Conservation (phyloP, 2,113 vertebrate species). For the Podiceps cristatus region DNA sequence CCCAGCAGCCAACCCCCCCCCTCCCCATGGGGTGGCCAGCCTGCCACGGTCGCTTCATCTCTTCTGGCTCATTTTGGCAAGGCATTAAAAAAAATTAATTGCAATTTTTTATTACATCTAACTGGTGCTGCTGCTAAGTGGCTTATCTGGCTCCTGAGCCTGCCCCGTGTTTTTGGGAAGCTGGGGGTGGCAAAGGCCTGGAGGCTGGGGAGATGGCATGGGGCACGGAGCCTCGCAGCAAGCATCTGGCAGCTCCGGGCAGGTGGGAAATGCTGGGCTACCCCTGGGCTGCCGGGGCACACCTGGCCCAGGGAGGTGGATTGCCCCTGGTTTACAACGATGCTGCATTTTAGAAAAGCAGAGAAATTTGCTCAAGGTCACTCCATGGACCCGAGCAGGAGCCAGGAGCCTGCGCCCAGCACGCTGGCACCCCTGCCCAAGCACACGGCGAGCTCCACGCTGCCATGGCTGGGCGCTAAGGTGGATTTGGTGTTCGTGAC, state of each 20-base stretch:
- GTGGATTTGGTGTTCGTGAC: neutral
- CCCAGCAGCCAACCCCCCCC: neutral
- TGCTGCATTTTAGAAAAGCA: neutral
- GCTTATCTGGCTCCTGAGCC: slow-evolving; percentile 3
- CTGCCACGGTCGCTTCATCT: neutral
- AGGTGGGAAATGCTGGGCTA: neutral
- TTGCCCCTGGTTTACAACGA: neutral
- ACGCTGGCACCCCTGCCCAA: accelerated
- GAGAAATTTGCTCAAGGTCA: neutral
- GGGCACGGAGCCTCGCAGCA: accelerated
- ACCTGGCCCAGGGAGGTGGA: neutral
- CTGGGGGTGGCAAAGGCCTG: neutral
- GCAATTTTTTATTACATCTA: slow-evolving; percentile 34
- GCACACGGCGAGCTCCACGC: accelerated
- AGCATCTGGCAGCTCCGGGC: accelerated
- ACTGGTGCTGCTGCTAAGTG: neutral
- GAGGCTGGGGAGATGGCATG: accelerated
- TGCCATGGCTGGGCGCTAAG: neutral
- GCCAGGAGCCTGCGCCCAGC: neutral
- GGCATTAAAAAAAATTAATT: neutral
- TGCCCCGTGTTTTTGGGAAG: neutral
- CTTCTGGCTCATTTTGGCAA: slow-evolving; percentile 1
- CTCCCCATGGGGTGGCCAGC: neutral
- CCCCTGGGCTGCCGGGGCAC: accelerated
- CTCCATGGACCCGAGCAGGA: accelerated